Evolutionary conservation across 2,888 invertebrate species (phyloP).

Genomic region (Parnassius orleans): DNA sequence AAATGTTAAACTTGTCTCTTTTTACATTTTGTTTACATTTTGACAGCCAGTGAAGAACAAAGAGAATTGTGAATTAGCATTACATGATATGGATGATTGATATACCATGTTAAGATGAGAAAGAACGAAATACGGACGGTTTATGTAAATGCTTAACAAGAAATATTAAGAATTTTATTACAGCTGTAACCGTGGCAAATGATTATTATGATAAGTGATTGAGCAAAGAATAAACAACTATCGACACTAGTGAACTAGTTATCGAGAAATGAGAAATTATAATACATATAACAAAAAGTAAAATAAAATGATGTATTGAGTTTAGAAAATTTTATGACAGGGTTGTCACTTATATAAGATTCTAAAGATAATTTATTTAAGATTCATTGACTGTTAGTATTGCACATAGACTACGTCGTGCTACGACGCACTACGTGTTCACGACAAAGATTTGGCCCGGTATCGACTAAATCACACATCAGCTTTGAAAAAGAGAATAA

Average conservation of each 20-base stretch:
- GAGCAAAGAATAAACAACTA: background rate
- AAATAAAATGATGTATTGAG: too few species aligned
- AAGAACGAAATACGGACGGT: constrained; percentile 22
- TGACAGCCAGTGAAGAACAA: constrained; percentile 26
- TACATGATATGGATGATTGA: background rate
- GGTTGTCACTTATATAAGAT: too few species aligned
- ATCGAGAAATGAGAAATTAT: too few species aligned
- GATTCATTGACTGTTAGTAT: too few species aligned
- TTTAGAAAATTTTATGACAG: too few species aligned
- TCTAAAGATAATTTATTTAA: too few species aligned
- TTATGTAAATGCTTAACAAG: constrained; percentile 18
- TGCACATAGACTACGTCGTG: background rate
- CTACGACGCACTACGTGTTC: too few species aligned
- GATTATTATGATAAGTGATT: background rate
- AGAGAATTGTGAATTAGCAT: constrained; percentile 16
- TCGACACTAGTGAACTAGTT: too few species aligned
- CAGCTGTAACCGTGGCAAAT: constrained; percentile 10
- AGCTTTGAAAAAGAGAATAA: too few species aligned
- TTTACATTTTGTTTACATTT: constrained; percentile 25
- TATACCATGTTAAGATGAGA: background rate
- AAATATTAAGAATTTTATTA: constrained; percentile 4
- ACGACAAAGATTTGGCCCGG: constrained; percentile 34
- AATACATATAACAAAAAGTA: background rate
- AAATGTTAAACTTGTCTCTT: constrained; percentile 34
- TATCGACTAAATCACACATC: constrained; percentile 20